A percentile compares a stretch with the other conserved stretches of the same genome.
phyloP scores from a whole-genome alignment of 1,140 invertebrate genomes.

The Mamestra configurata region DNA sequence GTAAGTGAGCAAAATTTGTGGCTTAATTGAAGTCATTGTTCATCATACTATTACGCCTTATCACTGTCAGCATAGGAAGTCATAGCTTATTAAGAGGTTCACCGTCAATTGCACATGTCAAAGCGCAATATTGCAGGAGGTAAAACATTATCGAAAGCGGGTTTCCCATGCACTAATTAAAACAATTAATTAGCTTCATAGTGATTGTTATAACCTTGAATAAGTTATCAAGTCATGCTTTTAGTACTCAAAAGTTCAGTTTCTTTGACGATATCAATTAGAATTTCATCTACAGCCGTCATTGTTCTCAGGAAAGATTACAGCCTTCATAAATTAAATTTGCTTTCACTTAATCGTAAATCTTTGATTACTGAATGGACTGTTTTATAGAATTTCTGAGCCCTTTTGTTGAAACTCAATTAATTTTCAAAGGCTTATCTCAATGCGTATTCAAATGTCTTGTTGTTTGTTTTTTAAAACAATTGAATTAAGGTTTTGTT shows the following conservation, averaged over 20 bases:
- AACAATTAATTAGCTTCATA: neutral
- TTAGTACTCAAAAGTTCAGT: neutral
- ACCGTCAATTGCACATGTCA: neutral
- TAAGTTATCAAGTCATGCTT: neutral
- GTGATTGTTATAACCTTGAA: too few relatives aligned
- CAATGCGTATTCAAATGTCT: slow-evolving; percentile 36
- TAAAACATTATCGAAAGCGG: slow-evolving; percentile 15
- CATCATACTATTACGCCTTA: neutral
- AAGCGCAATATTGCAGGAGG: neutral
- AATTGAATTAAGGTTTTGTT: slow-evolving; percentile 34
- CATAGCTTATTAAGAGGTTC: slow-evolving; percentile 6
- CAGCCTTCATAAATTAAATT: slow-evolving; percentile 19
- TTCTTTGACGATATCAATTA: slow-evolving; percentile 13
- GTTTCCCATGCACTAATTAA: slow-evolving; percentile 31
- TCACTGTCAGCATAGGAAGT: neutral
- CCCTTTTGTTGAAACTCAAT: slow-evolving; percentile 29
- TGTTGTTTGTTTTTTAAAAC: slow-evolving; percentile 33
- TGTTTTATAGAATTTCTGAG: neutral
- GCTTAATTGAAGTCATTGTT: slow-evolving; percentile 1
- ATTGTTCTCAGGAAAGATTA: slow-evolving; percentile 14
- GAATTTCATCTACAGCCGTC: neutral
- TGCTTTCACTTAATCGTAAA: slow-evolving; percentile 14
- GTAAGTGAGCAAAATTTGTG: neutral
- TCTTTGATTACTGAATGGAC: slow-evolving; percentile 6
- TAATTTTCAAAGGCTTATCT: slow-evolving; percentile 24